Conservation (phyloP, 2,797 vertebrate genomes). For the Fistularia tabacaria region DNA sequence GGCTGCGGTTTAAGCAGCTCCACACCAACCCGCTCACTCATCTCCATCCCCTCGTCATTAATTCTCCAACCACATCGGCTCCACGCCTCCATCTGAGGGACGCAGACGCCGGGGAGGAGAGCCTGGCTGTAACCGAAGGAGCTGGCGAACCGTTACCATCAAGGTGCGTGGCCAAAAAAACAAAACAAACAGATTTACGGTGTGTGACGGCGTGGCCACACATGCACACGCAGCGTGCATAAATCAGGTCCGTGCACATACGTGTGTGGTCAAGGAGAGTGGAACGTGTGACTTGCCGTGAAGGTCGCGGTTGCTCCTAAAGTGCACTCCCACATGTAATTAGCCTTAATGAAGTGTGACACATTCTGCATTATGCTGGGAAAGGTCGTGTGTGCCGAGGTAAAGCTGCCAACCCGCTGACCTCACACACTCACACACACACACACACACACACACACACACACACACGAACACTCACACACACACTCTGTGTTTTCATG, state of each 20-base stretch:
- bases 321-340: conserved; percentile 31
- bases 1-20: no score
- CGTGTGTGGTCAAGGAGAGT: conserved; percentile 25
- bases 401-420: conserved; percentile 21
- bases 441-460: conserved; percentile 7
- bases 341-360: conserved; percentile 48
- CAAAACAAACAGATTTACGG: conserved; percentile 51
- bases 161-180: no score
- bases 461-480: conserved; percentile 9
- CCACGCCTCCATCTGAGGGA: no score
- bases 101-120: no score
- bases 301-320: conserved; percentile 35
- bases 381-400: conserved; percentile 25
- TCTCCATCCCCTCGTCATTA: no score
- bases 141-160: conserved; percentile 20
- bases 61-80: no score
- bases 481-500: background rate
- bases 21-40: no score
- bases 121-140: conserved; percentile 4
- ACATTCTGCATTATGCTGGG: conserved; percentile 29
- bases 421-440: background rate
- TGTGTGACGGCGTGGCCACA: conserved; percentile 21
- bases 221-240: conserved; percentile 22
- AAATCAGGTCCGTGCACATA: conserved; percentile 27
- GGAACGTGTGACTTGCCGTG: conserved; percentile 11